Evolutionary conservation across 2,888 invertebrate genomes (phyloP).

Genomic region (Drosophila birchii): DNA sequence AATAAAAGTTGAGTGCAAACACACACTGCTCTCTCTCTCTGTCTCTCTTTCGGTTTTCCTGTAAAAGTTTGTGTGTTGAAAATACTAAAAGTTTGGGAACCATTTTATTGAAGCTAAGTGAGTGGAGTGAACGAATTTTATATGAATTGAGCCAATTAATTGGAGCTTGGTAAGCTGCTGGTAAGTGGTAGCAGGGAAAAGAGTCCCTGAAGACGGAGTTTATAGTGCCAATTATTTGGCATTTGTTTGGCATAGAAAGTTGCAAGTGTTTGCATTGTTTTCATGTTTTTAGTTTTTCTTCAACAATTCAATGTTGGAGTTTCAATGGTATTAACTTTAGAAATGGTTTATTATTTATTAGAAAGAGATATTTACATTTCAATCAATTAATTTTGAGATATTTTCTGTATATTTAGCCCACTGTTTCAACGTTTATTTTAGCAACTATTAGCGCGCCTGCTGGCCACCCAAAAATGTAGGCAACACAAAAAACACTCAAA

Average conservation of each 20-base stretch:
- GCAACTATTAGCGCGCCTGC: constrained; percentile 32
- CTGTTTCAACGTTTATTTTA: constrained; percentile 44
- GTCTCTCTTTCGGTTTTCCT: neutral
- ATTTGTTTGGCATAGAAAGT: constrained; percentile 16
- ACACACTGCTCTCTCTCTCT: constrained; percentile 10
- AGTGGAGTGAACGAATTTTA: constrained; percentile 33
- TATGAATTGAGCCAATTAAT: constrained; percentile 39
- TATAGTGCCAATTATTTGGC: constrained; percentile 12
- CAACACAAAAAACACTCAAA: constrained; percentile 64
- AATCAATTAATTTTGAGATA: neutral
- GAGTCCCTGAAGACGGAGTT: neutral
- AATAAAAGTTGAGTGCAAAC: constrained; percentile 17
- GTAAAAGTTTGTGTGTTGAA: constrained; percentile 25
- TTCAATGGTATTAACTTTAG: neutral
- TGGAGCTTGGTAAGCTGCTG: constrained; percentile 16
- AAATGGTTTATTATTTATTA: no score
- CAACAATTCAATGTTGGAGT: neutral
- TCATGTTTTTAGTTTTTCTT: neutral
- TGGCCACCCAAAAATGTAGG: constrained; percentile 51
- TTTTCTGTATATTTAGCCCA: constrained; percentile 33
- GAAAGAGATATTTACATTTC: no score
- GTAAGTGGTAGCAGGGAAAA: neutral
- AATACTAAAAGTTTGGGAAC: constrained; percentile 23
- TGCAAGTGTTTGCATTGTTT: constrained; percentile 13
- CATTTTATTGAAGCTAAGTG: constrained; percentile 30